phyloP scores from a whole-genome alignment of 2,797 vertebrate genomes.

The Hybognathus amarus region DNA sequence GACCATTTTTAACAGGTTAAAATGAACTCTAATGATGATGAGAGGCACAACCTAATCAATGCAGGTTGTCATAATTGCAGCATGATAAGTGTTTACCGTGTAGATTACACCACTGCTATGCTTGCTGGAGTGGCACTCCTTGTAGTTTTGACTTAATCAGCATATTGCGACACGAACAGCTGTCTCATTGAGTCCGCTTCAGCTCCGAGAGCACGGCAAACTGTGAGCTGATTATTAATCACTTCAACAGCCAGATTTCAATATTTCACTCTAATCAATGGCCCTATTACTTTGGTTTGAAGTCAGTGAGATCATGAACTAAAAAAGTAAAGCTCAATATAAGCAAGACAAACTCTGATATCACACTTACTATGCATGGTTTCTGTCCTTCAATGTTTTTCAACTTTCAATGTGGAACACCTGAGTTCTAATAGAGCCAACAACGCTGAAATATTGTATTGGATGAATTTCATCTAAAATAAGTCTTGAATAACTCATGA shows the following conservation, averaged over 20 bases:
- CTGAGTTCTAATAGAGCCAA: not conserved
- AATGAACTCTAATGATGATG: conserved; percentile 80
- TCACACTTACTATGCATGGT: not conserved
- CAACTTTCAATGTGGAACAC: not conserved
- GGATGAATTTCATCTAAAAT: not conserved
- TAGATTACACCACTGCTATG: conserved; percentile 72
- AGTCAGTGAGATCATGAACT: conserved; percentile 15
- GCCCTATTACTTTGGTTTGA: conserved; percentile 24
- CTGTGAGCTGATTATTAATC: conserved; percentile 63
- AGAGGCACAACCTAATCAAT: conserved; percentile 81
- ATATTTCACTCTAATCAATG: conserved; percentile 44
- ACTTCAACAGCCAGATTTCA: conserved; percentile 48
- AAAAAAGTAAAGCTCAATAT: not conserved
- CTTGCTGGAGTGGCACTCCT: conserved; percentile 75
- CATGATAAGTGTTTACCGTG: conserved; percentile 81
- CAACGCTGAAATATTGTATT: not conserved
- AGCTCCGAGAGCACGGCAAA: conserved; percentile 72
- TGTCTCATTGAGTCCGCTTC: conserved; percentile 67
- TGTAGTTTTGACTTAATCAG: conserved; percentile 73
- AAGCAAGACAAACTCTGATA: not conserved
- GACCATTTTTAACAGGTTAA: conserved; percentile 77
- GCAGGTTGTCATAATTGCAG: conserved; percentile 64
- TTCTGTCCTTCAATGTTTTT: not conserved
- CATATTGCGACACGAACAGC: conserved; percentile 65
- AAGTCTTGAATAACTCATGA: not conserved